Conservation (phyloP, 2,888 invertebrate genomes). For the Cosmia pyralina region DNA sequence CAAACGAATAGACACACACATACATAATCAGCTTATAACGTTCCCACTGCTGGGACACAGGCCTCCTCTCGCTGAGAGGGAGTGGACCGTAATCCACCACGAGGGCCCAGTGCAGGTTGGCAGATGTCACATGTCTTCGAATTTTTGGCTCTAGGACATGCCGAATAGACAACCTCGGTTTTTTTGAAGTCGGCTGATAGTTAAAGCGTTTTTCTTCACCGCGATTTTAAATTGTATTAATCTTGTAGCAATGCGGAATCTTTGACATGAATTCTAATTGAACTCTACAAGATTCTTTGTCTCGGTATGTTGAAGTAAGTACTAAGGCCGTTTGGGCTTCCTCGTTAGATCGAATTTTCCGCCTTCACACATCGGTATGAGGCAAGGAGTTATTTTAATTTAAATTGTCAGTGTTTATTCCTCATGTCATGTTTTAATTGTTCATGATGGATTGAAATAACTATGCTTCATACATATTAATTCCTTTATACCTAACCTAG, state of each 20-base stretch:
- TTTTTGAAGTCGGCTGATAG: no score
- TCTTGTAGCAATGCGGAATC: conserved; percentile 68
- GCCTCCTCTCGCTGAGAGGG: no score
- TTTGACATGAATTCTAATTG: conserved; percentile 64
- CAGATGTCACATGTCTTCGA: no score
- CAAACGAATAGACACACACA: no score
- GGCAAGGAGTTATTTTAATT: conserved; percentile 60
- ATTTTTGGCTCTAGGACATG: no score
- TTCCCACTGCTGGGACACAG: no score
- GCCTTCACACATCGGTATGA: conserved; percentile 61
- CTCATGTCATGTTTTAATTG: conserved; percentile 49
- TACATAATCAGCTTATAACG: no score
- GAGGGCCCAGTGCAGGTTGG: no score
- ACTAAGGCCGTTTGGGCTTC: conserved; percentile 68
- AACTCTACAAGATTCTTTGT: conserved; percentile 61
- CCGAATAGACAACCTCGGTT: no score
- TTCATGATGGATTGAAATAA: conserved; percentile 42
- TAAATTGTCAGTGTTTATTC: conserved; percentile 42
- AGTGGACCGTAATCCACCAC: no score
- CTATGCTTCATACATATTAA: conserved; percentile 20
- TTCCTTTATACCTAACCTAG: conserved; percentile 3
- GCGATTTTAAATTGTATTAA: conserved; percentile 43
- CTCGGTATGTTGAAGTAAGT: conserved; percentile 47
- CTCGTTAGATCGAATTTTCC: conserved; percentile 70
- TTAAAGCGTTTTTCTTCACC: conserved; percentile 8